Conservation (phyloP, 2,888 invertebrate species). For the Panopea generosa region DNA sequence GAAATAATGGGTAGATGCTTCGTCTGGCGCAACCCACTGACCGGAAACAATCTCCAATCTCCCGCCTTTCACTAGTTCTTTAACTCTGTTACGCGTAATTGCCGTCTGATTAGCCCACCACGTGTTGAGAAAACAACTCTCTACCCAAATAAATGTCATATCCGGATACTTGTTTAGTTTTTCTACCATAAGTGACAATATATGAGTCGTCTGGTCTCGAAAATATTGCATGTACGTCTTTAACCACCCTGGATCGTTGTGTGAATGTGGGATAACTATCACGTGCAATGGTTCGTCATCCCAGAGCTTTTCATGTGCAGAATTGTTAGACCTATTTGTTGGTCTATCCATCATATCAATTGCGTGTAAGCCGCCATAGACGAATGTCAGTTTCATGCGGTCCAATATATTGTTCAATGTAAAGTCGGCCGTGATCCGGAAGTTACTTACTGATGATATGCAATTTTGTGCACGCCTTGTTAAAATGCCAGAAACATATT, state of each 20-base stretch:
- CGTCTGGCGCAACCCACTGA: conserved; percentile 82
- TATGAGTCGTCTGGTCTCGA: conserved; percentile 90
- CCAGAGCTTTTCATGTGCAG: background rate
- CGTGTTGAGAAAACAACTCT: conserved; percentile 78
- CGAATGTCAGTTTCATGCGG: conserved; percentile 28
- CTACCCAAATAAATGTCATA: conserved; percentile 83
- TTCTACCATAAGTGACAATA: conserved; percentile 95
- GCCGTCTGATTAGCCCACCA: conserved; percentile 76
- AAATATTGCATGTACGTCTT: conserved; percentile 98
- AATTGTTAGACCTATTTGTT: background rate
- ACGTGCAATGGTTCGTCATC: conserved; percentile 56
- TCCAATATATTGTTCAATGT: conserved; percentile 52
- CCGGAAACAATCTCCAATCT: conserved; percentile 81
- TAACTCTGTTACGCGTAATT: conserved; percentile 52
- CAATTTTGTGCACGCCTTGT: conserved; percentile 21
- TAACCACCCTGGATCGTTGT: conserved; percentile 99
- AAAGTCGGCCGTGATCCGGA: conserved; percentile 49
- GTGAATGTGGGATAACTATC: conserved; percentile 95
- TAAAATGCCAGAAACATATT: conserved; percentile 11
- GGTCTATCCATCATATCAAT: background rate
- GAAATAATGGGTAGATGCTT: conserved; percentile 79
- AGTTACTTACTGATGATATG: conserved; percentile 23
- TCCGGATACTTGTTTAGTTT: conserved; percentile 93
- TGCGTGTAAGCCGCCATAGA: background rate
- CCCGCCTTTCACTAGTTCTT: conserved; percentile 67